These are phyloP conservation scores for Dicyrtomina minuta DNA, from an alignment of 2,888 invertebrate species.

Conservation along the genomic window DNA sequence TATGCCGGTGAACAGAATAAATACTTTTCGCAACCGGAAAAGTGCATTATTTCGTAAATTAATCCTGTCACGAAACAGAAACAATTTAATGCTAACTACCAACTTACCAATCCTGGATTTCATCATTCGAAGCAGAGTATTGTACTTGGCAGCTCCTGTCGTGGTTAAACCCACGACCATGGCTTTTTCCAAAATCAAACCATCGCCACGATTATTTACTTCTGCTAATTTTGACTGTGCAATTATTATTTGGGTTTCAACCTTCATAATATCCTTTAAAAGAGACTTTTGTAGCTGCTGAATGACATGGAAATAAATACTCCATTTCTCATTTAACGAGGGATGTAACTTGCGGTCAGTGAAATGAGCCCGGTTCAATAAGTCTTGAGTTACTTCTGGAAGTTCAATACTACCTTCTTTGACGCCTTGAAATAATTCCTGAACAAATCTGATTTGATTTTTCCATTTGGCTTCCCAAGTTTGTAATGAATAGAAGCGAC, in stretches of 20 bases:
- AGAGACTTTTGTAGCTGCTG: conserved; percentile 46
- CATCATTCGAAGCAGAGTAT: conserved; percentile 60
- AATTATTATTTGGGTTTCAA: conserved; percentile 62
- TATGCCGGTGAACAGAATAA: no score
- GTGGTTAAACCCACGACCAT: conserved; percentile 71
- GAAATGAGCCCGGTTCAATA: conserved; percentile 16
- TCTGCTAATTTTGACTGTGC: conserved; percentile 35
- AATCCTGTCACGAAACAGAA: no score
- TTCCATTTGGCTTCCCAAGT: no score
- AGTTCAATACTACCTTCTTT: conserved; percentile 33
- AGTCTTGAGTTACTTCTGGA: conserved; percentile 34
- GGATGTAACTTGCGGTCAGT: not conserved
- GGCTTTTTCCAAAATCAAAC: conserved; percentile 37
- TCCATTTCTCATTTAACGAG: conserved; percentile 32
- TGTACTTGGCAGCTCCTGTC: conserved; percentile 70
- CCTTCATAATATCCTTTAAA: conserved; percentile 56
- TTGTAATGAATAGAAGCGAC: no score
- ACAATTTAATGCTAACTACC: no score
- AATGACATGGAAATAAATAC: conserved; percentile 45
- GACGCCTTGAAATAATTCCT: conserved; percentile 28
- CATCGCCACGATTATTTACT: conserved; percentile 34
- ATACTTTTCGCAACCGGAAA: no score
- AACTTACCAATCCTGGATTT: conserved; percentile 16
- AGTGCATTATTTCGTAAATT: no score
- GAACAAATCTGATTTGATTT: not conserved